Base-by-base conservation (phyloP, 2,888 invertebrate species). In the Andrena praecox region DNA sequence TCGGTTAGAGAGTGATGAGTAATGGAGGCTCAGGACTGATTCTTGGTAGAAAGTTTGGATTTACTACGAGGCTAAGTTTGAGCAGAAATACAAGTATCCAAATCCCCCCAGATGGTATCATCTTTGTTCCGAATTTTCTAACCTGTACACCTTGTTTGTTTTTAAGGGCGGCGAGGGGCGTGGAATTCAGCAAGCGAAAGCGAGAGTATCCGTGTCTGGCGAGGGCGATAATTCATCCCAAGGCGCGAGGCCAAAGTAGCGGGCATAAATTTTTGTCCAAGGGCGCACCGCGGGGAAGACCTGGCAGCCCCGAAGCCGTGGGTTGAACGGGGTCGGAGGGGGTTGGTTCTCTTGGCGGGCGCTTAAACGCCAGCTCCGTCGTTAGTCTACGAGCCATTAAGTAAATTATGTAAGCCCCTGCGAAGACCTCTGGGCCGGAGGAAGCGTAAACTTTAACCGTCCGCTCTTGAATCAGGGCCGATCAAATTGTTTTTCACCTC, bases 311-410 rank as follows among this genome's bases (percentile, higher is more conserved):
- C 29, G 54, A 59, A 24, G 56, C 3, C 8, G 7, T 16, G 27
- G 48, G 10, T 10, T 29, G 50, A 29, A 29, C 29, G 20, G 29
- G 31, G 71, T 63, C 33, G 73, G 64, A 52, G 72, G 71, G 67
- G 60, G 75, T 33, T 54, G 69, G 77, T 85, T 78, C 42, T 5
- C 83, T 66, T 52, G 74, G 31, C 75, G 73, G 67, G 63, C 73
- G 81, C 71, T 86, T 86, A 82, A 88, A 77, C 85, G 64, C 71
- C 63, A 78, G 66, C 76, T 72, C 80, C 81, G 59, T 82, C 88
- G 85, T 87, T 87, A 87, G 85, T 85, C 85, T 80, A 87, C 85
- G 86, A 88, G 84, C 88, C 87, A 87, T 87, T 87, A 87, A 80
- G 80, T 86, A 86, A 87, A 87, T 87, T 87, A 87, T 86, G 84